phyloP scores from a whole-genome alignment of 2,113 vertebrate species.

The Propithecus coquereli region DNA sequence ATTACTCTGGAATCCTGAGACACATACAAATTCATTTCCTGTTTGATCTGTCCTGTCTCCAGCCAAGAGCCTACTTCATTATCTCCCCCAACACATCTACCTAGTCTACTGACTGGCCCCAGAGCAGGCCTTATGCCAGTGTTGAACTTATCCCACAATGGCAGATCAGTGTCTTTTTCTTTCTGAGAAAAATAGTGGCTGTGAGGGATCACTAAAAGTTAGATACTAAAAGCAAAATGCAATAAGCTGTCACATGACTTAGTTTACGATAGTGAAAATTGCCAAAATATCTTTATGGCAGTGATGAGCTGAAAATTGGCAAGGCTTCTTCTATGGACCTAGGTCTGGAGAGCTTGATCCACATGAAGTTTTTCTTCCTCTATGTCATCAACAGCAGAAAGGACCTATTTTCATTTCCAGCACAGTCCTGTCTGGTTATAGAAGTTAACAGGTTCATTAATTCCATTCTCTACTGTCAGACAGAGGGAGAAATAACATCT shows the following conservation, averaged over 20 bases:
- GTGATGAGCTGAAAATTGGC: not conserved
- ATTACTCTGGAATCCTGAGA: not conserved
- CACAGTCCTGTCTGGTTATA: not conserved
- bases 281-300: not conserved
- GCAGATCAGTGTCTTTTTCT: not conserved
- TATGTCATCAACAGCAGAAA: not conserved
- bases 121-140: not conserved
- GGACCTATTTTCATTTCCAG: not conserved
- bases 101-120: not conserved
- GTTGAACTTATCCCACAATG: not conserved
- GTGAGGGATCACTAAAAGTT: not conserved
- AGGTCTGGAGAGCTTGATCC: not conserved
- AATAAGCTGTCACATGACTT: not conserved
- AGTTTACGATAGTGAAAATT: not conserved
- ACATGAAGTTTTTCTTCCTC: not conserved
- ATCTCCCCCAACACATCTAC: not conserved
- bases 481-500: slow-evolving; percentile 24
- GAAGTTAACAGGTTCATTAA: not conserved
- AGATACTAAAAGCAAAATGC: not conserved
- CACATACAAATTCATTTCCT: not conserved
- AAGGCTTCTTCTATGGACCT: not conserved
- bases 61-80: not conserved
- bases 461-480: not conserved
- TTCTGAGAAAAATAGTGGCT: not conserved
- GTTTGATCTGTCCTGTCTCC: not conserved